Evolutionary conservation across 1,140 invertebrate genomes (phyloP).

Genomic region (Drosophila eugracilis): DNA sequence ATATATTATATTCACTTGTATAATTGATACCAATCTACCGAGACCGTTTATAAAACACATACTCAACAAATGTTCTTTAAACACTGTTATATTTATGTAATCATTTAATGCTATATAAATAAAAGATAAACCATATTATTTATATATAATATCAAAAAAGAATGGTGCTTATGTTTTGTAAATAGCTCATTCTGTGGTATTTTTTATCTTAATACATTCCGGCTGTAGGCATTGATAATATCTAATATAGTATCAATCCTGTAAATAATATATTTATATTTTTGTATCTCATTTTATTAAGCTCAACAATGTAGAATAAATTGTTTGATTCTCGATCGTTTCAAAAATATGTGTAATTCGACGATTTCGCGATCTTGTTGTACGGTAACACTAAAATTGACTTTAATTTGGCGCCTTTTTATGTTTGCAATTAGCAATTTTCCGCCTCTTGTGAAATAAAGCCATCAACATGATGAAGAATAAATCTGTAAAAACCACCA

Average conservation of each 20-base stretch:
- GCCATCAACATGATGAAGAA: constrained; percentile 28
- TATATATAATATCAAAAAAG: neutral
- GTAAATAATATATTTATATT: neutral
- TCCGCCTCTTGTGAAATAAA: constrained; percentile 25
- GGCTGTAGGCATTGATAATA: too few relatives aligned
- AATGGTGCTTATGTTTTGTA: neutral
- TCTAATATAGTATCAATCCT: too few relatives aligned
- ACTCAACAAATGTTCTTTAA: constrained; percentile 41
- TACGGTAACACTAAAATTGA: constrained; percentile 16
- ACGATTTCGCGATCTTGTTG: neutral
- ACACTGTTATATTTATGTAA: constrained; percentile 41
- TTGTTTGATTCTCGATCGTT: constrained; percentile 11
- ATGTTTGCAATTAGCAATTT: constrained; percentile 26
- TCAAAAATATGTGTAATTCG: neutral
- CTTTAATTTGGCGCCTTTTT: constrained; percentile 32
- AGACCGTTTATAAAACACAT: constrained; percentile 43
- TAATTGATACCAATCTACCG: constrained; percentile 36
- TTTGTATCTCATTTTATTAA: neutral
- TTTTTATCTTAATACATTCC: too few relatives aligned
- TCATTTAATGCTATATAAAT: constrained; percentile 36
- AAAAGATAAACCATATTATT: constrained; percentile 6
- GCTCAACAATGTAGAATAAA: neutral
- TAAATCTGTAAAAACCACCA: constrained; percentile 63
- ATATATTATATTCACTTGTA: constrained; percentile 27
- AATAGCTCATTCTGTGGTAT: too few relatives aligned